These are phyloP conservation scores for Phycodurus eques DNA, from an alignment of 2,113 vertebrate species.

Conservation along the genomic window DNA sequence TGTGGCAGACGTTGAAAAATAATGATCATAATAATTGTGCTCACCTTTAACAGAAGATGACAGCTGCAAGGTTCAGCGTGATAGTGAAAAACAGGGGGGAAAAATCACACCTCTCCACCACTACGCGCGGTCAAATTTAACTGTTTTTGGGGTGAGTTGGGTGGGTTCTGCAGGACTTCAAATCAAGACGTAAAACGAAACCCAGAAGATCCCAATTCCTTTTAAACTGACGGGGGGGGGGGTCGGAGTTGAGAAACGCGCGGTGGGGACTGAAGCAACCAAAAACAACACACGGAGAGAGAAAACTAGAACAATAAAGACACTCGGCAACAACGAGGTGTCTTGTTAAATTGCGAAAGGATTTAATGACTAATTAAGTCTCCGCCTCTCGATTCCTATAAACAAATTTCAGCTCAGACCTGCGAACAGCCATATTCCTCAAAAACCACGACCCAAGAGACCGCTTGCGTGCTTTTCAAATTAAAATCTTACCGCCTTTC, in stretches of 20 bases:
- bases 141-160: neutral
- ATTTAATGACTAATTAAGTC: neutral
- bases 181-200: neutral
- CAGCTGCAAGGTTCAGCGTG: neutral
- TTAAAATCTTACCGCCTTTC: slow-evolving; percentile 7
- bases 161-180: neutral
- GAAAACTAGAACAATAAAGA: neutral
- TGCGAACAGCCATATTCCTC: rapidly evolving
- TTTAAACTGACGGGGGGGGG: neutral
- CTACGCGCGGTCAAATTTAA: neutral
- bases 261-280: neutral
- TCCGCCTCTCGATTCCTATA: neutral
- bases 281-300: neutral
- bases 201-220: neutral
- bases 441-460: neutral
- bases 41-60: slow-evolving; percentile 4
- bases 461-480: slow-evolving; percentile 23
- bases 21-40: neutral
- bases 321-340: no score
- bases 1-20: neutral
- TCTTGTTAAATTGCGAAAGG: neutral
- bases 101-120: no score
- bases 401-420: neutral
- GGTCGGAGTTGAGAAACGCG: neutral
- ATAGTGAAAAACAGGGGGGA: neutral